Evolutionary conservation across 2,113 vertebrate species (phyloP), one percentile per base, ranked within the genome.

Genomic region (Cochlearius cochlearius): DNA sequence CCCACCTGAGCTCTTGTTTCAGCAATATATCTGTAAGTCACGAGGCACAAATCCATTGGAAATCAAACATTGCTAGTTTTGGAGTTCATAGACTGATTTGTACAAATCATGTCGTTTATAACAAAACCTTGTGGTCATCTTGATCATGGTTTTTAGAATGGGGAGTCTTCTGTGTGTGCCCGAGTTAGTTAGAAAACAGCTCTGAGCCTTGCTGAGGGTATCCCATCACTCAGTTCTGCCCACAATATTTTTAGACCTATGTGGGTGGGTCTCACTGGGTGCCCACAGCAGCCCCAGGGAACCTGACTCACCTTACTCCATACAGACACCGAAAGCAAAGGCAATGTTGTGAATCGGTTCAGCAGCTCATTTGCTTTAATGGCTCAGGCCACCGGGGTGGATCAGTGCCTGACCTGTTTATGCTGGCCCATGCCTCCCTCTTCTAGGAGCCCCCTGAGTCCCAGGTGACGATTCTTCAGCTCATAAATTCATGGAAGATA

Each of bases 31-130:
- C 11, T 27, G 4, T 27, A 45, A 69, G 15, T 32, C 62, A 49
- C 0, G 30, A 86, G 53, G 73, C 38, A 21, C 22, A 62, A 78
- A 83, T 52, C 39, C n/a, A 22, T 2, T 23, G 36, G 49, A 86
- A 83, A 52, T 55, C 9, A 72, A 68, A 43, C 25, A 18, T 3
- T 25, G 36, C 16, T 69, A 5, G 47, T 77, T 68, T 67, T 43
- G n/a, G 41, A 63, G n/a, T 41, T 80, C 7, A 16, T 6, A 16
- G 36, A 15, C 22, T 2, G 11, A 11, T 58, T 15, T 43, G 23
- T 34, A 68, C 49, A 47, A 82, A 78, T 67, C 0, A 1, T 0
- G 0, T 29, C 23, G 11, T n/a, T 83, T 30, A 23, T n/a, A 86
- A 86, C 8, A 12, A 66, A 79, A 83, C 5, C 47, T n/a, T 71